phyloP scores from a whole-genome alignment of 2,797 vertebrate species.

The Gambelia wislizenii region DNA sequence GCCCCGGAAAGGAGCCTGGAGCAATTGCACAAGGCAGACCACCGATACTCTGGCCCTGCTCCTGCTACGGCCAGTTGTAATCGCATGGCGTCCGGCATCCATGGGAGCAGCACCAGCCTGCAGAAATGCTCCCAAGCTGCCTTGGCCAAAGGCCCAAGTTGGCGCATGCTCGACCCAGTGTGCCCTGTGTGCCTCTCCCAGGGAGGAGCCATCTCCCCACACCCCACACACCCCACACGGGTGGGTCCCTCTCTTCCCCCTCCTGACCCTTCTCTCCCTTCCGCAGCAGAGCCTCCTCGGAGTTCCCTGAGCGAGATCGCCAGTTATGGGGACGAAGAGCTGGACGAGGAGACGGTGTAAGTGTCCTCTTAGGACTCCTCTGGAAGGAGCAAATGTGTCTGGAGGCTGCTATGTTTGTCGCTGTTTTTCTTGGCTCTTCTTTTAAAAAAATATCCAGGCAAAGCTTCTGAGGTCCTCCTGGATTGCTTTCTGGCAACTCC shows the following conservation, averaged over 20 bases:
- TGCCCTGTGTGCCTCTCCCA: background rate
- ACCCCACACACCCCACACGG: no score
- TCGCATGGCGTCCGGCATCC: background rate
- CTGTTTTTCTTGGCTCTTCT: no score
- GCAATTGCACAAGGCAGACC: no score
- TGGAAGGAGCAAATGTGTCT: no score
- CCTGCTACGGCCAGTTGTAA: background rate
- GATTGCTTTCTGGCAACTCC: no score
- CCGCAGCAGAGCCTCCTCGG: background rate
- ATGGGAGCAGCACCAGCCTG: background rate
- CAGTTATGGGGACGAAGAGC: slow-evolving; percentile 12
- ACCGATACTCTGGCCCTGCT: no score
- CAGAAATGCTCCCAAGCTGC: no score
- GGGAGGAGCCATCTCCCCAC: no score
- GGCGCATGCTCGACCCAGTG: background rate
- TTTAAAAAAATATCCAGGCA: no score
- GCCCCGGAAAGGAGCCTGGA: background rate
- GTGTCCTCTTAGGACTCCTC: background rate
- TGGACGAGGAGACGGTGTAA: slow-evolving; percentile 37
- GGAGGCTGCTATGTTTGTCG: no score
- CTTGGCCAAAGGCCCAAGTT: background rate
- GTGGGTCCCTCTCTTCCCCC: no score
- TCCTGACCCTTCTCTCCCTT: background rate
- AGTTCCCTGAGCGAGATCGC: background rate
- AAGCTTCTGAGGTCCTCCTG: no score